Percentiles rank a stretch among this genome's conserved stretches.
These are phyloP conservation scores for Notoglanidium macrostoma DNA, from an alignment of 2,797 vertebrate genomes.

Conservation along the genomic window DNA sequence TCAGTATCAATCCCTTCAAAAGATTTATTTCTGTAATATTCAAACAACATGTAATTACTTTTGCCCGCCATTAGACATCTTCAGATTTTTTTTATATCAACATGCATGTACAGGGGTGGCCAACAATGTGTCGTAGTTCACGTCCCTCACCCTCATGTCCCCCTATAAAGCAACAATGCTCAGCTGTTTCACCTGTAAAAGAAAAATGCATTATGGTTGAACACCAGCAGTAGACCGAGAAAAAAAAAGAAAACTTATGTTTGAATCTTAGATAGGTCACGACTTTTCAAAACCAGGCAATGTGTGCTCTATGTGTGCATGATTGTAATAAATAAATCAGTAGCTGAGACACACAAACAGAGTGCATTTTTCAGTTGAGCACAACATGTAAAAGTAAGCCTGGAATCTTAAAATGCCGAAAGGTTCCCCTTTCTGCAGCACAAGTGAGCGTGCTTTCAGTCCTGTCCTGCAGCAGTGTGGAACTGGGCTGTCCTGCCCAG, in stretches of 20 bases:
- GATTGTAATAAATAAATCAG: conserved; percentile 73
- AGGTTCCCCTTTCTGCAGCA: conserved; percentile 60
- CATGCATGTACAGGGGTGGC: background rate
- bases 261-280: conserved; percentile 24
- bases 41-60: background rate
- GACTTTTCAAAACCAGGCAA: conserved; percentile 33
- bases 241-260: background rate
- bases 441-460: conserved; percentile 70
- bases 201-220: background rate
- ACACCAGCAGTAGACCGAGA: background rate
- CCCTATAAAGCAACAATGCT: background rate
- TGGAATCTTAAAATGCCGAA: conserved; percentile 62
- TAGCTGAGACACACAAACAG: conserved; percentile 60
- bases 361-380: conserved; percentile 67
- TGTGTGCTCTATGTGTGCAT: conserved; percentile 39
- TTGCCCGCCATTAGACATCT: background rate
- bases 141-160: background rate
- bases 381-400: conserved; percentile 74
- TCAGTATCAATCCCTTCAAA: background rate
- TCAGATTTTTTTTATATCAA: background rate
- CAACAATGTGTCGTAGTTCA: background rate
- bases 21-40: background rate
- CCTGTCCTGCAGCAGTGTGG: conserved; percentile 56
- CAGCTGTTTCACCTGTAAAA: background rate
- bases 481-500: conserved; percentile 36